Base-by-base conservation (phyloP, 2,888 invertebrate genomes). In the Dynastes maya region DNA sequence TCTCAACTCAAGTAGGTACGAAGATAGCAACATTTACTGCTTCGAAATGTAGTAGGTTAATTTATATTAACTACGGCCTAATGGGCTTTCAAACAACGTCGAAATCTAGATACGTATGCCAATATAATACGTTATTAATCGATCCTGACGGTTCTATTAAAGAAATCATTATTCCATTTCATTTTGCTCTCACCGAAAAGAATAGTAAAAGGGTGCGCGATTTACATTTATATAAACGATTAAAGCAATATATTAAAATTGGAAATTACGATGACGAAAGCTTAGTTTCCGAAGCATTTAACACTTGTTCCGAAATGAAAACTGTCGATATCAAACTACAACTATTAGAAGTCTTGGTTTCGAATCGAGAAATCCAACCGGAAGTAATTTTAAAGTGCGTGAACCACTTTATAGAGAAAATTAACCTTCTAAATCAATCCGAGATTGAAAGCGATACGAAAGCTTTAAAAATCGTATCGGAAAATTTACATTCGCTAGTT, bases 11-110 rank as follows among this genome's bases (percentile, higher is more conserved):
- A 86, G 45, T 76, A 86, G 98, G 98, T 0, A 94, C 94, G 11
- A 94, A 97, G 88, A 95, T 98, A 6, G 95, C 97, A 13, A 96
- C 96, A 0, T 98, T 98, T 87, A 95, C 95, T 65, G 97, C 97
- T 0, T 94, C 95, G 65, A 97, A 96, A 88, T 92, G 93, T 86
- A 97, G 96, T 45, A 92, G 93, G 85, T 90, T 97, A 32, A 85
- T 97, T 2, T 96, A 96, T 86, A 94, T 94, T 68, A 94, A 94
- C 80, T 95, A 97, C 86, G 95, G 95, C 9, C 90, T 97, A 78
- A 91, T 97, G 87, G 97, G 97, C 2, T 90, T 94, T 32, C 90
- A 90, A 55, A 90, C 90, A 76, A 91, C 90, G 58, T 90, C 91
- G 80, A 90, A 91, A 29, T 90, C 91, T 80, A 89, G 90, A 6